Evolutionary conservation across 1,140 invertebrate species (phyloP).

Genomic region (Drosophila suzukii): DNA sequence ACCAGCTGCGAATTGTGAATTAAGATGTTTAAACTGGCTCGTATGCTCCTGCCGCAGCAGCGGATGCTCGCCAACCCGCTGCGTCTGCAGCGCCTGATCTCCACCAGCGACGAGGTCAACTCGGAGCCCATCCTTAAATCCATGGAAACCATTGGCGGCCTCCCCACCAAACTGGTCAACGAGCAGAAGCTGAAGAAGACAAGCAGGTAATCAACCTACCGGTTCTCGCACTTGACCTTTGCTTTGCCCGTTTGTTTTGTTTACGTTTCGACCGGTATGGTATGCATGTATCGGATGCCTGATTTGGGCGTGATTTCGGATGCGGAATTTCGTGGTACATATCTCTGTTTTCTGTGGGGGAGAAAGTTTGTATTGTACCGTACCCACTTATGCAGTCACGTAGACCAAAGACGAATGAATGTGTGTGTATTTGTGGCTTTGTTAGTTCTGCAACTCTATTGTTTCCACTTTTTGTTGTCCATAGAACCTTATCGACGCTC

Average conservation of each 20-base stretch:
- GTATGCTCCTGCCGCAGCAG: conserved; percentile 57
- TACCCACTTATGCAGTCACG: conserved; percentile 45
- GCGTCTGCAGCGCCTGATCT: conserved; percentile 48
- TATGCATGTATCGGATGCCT: conserved; percentile 9
- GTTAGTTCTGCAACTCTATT: conserved; percentile 28
- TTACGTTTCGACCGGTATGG: conserved; percentile 40
- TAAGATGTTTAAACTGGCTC: conserved; percentile 64
- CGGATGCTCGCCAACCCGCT: conserved; percentile 28
- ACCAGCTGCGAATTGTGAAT: conserved; percentile 2
- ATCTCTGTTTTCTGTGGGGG: background rate
- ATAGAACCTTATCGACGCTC: conserved; percentile 79
- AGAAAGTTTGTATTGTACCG: conserved; percentile 35
- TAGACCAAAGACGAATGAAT: conserved; percentile 30
- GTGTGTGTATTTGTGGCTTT: conserved; percentile 1
- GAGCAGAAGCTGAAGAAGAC: conserved; percentile 77
- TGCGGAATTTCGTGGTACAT: background rate
- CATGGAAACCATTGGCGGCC: conserved; percentile 70
- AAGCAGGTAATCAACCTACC: conserved; percentile 62
- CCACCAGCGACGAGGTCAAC: conserved; percentile 70
- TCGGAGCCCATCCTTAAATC: conserved; percentile 43
- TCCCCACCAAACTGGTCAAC: conserved; percentile 70
- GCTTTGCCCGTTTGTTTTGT: conserved; percentile 51
- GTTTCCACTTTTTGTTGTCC: conserved; percentile 30
- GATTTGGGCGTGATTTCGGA: conserved; percentile 25
- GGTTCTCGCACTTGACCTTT: conserved; percentile 44